Percentiles rank a stretch among this genome's conserved stretches.
Conservation (phyloP, 2,797 vertebrate species). For the Simalia tracyae region DNA sequence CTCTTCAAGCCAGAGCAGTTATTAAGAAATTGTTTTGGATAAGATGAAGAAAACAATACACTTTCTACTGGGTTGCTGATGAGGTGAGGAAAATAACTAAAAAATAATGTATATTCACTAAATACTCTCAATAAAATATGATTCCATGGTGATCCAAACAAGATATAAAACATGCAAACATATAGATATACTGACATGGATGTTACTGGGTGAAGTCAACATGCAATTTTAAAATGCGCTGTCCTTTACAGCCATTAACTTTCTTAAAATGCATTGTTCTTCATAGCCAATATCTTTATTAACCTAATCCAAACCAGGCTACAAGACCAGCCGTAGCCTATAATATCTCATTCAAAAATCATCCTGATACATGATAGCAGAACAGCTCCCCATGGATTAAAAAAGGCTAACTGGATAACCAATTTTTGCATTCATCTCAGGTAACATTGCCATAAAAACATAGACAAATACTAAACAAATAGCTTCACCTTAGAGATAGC, state of each 20-base stretch:
- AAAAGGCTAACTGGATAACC: not conserved
- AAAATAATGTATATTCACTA: not conserved
- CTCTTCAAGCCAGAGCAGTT: not conserved
- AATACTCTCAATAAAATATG: not conserved
- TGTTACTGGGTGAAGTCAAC: not conserved
- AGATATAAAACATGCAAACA: not conserved
- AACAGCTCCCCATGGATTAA: not conserved
- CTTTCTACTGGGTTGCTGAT: not conserved
- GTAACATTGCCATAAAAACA: not conserved
- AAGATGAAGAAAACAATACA: not conserved
- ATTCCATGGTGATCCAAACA: not conserved
- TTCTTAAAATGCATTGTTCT: not conserved
- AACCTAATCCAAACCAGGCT: not conserved
- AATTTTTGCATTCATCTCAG: not conserved
- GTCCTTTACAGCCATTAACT: not conserved
- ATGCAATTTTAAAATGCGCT: not conserved
- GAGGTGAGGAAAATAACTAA: not conserved
- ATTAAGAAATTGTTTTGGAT: not conserved
- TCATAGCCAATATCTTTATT: not conserved
- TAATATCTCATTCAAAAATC: not conserved
- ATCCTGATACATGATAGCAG: not conserved
- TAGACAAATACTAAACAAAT: not conserved
- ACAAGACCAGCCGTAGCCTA: not conserved
- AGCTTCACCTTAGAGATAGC: constrained; percentile 77
- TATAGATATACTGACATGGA: not conserved